Evolutionary conservation across 2,797 vertebrate genomes (phyloP).

Genomic region (Syngnathus rostellatus): DNA sequence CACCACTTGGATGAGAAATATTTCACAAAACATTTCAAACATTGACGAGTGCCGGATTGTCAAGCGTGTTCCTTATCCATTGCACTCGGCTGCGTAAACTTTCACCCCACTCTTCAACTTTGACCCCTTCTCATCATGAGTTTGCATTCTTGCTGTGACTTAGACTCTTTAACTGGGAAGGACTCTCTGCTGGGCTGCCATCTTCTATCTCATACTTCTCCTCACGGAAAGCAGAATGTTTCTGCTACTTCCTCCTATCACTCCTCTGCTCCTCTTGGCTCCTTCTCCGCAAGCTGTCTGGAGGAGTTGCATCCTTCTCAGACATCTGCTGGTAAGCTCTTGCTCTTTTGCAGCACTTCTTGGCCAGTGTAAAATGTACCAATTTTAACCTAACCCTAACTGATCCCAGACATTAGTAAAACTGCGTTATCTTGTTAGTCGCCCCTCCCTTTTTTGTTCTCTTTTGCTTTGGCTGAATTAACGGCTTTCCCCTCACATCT

Average conservation of each 20-base stretch:
- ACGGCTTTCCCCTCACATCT: slow-evolving; percentile 44
- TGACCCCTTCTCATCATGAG: slow-evolving; percentile 22
- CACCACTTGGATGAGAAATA: too few species aligned
- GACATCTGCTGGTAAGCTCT: slow-evolving; percentile 79
- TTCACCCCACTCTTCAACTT: neutral
- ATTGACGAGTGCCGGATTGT: neutral
- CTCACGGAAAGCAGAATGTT: slow-evolving; percentile 70
- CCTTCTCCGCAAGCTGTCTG: slow-evolving; percentile 67
- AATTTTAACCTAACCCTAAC: neutral
- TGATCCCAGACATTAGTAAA: neutral
- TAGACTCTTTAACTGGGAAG: slow-evolving; percentile 86
- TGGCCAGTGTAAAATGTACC: neutral
- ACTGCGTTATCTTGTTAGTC: neutral
- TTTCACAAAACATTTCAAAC: too few species aligned
- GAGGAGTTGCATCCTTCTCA: slow-evolving; percentile 79
- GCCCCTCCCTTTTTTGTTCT: slow-evolving; percentile 28
- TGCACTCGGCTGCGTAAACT: neutral
- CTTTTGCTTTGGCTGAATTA: slow-evolving; percentile 73
- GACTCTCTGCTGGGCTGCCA: slow-evolving; percentile 87
- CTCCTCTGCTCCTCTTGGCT: slow-evolving; percentile 73
- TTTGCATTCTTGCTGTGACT: slow-evolving; percentile 40
- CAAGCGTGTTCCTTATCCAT: neutral
- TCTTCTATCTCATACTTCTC: slow-evolving; percentile 83
- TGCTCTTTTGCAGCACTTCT: slow-evolving; percentile 11
- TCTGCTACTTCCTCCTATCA: slow-evolving; percentile 76